phyloP scores from a whole-genome alignment of 1,140 invertebrate genomes.

The Bombus waltoni region DNA sequence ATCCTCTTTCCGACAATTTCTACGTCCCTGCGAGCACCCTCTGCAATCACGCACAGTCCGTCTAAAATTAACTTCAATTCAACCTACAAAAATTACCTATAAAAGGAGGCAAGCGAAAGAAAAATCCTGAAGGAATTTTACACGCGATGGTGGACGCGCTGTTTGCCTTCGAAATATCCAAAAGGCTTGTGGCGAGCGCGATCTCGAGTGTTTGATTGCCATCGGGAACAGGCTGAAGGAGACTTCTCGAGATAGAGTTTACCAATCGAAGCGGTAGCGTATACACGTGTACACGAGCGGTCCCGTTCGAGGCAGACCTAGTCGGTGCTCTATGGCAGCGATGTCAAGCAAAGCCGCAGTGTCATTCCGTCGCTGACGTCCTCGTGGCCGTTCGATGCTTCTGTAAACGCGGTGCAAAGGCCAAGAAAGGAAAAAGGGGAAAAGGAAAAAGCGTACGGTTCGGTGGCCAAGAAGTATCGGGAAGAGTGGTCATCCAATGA shows the following conservation, averaged over 20 bases:
- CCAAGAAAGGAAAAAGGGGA: too few relatives aligned
- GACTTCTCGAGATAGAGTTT: conserved; percentile 49
- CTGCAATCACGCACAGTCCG: too few relatives aligned
- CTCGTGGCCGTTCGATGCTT: conserved; percentile 49
- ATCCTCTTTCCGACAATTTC: too few relatives aligned
- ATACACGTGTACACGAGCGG: conserved; percentile 26
- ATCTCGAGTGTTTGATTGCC: conserved; percentile 71
- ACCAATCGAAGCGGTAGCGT: conserved; percentile 42
- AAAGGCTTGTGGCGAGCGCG: conserved; percentile 30
- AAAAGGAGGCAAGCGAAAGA: neutral
- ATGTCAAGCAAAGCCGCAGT: conserved; percentile 59
- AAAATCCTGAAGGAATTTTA: too few relatives aligned
- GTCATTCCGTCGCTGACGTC: conserved; percentile 57
- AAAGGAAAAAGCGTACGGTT: neutral
- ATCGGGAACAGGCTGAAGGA: conserved; percentile 58
- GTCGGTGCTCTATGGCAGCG: conserved; percentile 41
- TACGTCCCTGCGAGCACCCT: too few relatives aligned
- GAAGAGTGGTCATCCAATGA: conserved; percentile 46
- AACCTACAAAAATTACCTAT: neutral
- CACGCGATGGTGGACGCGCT: neutral
- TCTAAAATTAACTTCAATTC: neutral
- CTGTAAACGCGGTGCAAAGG: conserved; percentile 49
- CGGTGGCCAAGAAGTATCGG: conserved; percentile 43
- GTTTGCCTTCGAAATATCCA: conserved; percentile 45
- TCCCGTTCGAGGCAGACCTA: conserved; percentile 35